Conservation (phyloP, 2,888 invertebrate genomes). For the Cylindroiulus punctatus region DNA sequence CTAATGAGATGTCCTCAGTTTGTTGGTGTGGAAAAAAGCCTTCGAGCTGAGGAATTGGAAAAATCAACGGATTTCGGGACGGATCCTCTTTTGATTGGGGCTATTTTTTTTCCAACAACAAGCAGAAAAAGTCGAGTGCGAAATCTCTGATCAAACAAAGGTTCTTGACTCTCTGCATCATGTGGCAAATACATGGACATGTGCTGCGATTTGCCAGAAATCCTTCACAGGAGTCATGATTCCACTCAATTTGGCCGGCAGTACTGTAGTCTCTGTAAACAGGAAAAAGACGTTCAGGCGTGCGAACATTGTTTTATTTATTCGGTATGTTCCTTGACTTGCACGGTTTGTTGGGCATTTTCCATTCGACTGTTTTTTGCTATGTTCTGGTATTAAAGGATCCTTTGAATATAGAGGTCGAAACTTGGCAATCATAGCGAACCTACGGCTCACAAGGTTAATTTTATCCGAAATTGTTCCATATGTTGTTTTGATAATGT, state of each 20-base stretch:
- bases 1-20: slow-evolving; percentile 21
- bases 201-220: background rate
- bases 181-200: background rate
- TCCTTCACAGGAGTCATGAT: background rate
- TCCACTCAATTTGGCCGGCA: slow-evolving; percentile 22
- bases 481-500: too few species aligned
- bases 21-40: background rate
- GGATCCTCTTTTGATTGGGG: slow-evolving; percentile 30
- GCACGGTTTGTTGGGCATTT: background rate
- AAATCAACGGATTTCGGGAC: slow-evolving; percentile 22
- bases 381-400: background rate
- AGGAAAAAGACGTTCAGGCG: slow-evolving; percentile 21
- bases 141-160: slow-evolving; percentile 43
- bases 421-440: too few species aligned
- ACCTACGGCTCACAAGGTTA: too few species aligned
- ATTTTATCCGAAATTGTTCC: too few species aligned
- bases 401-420: background rate
- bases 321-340: background rate
- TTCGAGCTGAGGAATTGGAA: background rate
- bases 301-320: slow-evolving; percentile 42
- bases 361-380: too few species aligned
- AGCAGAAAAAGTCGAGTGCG: slow-evolving; percentile 39
- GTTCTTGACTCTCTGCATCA: background rate
- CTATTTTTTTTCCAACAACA: slow-evolving; percentile 40
- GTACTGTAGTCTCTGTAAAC: slow-evolving; percentile 14